A percentile compares a stretch with the other conserved stretches of the same genome.
Conservation (phyloP, 2,888 invertebrate species). For the Limnephilus rhombicus region DNA sequence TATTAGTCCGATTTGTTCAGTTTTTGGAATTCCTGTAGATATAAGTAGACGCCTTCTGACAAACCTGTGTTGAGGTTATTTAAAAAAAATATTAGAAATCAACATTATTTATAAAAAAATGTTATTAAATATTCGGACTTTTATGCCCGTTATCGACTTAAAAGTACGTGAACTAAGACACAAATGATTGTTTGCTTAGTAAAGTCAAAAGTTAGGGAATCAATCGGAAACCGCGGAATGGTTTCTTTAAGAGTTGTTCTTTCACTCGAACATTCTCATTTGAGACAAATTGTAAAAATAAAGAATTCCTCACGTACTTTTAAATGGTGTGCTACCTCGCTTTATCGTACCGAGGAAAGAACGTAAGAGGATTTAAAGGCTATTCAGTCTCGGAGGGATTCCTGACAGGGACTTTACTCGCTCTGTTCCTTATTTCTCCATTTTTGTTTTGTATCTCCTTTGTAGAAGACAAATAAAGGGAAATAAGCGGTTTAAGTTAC, state of each 20-base stretch:
- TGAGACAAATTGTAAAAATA: not conserved
- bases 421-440: slow-evolving; percentile 16
- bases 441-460: slow-evolving; percentile 34
- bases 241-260: not conserved
- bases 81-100: too few relatives aligned
- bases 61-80: too few relatives aligned
- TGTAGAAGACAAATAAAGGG: slow-evolving; percentile 29
- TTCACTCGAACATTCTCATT: not conserved
- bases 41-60: too few relatives aligned
- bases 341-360: slow-evolving; percentile 14
- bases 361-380: slow-evolving; percentile 43
- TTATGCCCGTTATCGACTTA: not conserved
- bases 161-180: not conserved
- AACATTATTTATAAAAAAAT: too few relatives aligned
- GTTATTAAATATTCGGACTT: not conserved
- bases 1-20: too few relatives aligned
- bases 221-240: not conserved
- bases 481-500: slow-evolving; percentile 26
- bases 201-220: slow-evolving; percentile 2
- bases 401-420: slow-evolving; percentile 31
- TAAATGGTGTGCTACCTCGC: slow-evolving; percentile 21
- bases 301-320: slow-evolving; percentile 18
- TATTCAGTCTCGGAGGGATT: slow-evolving; percentile 40
- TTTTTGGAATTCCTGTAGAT: too few relatives aligned
- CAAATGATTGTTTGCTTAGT: not conserved